Conservation (phyloP, 2,888 invertebrate species). For the Athetis lepigone region DNA sequence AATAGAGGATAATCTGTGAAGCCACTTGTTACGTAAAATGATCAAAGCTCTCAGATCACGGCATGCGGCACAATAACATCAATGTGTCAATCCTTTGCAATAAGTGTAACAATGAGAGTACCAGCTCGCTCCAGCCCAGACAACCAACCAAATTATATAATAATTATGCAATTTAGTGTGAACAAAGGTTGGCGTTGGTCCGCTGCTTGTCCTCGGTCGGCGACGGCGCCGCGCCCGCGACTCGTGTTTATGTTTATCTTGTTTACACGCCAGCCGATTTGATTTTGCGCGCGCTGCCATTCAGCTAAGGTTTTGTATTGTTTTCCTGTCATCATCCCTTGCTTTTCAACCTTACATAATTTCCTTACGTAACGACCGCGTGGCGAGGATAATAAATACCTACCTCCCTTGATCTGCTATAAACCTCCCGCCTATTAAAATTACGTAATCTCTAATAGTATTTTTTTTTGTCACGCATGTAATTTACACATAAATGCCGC, state of each 20-base stretch:
- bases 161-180: conserved; percentile 57
- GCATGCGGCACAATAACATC: conserved; percentile 18
- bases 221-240: conserved; percentile 32
- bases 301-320: conserved; percentile 38
- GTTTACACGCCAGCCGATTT: conserved; percentile 57
- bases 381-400: conserved; percentile 68
- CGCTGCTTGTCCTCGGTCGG: conserved; percentile 35
- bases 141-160: conserved; percentile 52
- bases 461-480: conserved; percentile 49
- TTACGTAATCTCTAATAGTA: conserved; percentile 65
- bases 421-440: conserved; percentile 57
- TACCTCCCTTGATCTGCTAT: conserved; percentile 43
- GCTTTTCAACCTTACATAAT: conserved; percentile 75
- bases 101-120: conserved; percentile 30
- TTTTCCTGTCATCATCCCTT: conserved; percentile 65
- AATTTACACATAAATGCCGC: conserved; percentile 31
- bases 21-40: conserved; percentile 52
- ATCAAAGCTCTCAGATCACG: conserved; percentile 20
- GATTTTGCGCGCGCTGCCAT: conserved; percentile 45
- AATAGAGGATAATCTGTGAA: too few relatives aligned
- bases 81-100: conserved; percentile 32
- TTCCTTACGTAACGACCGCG: conserved; percentile 84
- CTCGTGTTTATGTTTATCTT: conserved; percentile 62
- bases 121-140: conserved; percentile 20
- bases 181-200: conserved; percentile 47